Base-by-base conservation (phyloP, 2,888 invertebrate species). In the Brenthis hecate region DNA sequence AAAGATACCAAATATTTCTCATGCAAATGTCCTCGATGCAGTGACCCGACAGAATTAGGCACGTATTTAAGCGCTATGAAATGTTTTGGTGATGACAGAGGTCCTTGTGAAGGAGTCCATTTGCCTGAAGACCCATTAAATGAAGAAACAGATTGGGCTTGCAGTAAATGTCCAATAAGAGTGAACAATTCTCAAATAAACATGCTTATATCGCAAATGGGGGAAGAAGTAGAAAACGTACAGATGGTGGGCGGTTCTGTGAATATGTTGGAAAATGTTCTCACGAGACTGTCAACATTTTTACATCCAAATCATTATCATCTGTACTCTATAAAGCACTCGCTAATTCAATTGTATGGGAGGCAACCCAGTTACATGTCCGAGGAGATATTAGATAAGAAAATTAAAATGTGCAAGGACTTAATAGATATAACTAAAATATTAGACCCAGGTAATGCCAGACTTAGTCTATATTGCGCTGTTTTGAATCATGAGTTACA, bases 281-380 rank as follows among this genome's bases (percentile, higher is more conserved):
- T 96, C 11, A 94, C 94, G 60, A 95, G 96, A 75, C 86, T 97
- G 64, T 94, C 95, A 2, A 95, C 94, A 72, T 96, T 97, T 76
- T 88, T 98, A 67, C 97, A 98, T 87, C 95, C 96, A 0, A 95
- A 97, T 81, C 98, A 98, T 86, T 98, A 97, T 82, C 96, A 97
- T 77, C 93, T 96, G 74, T 97, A 96, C 78, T 95, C 96, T 0
- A 94, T 97, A 11, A 96, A 96, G 77, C 98, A 98, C 85, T 96
- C 97, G 0, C 87, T 98, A 47, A 93, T 97, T 64, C 98, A 98
- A 81, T 83, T 97, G 62, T 96, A 96, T 81, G 96, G 97, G 8
- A 94, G 95, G 73, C 95, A 96, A 72, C 88, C 93, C 55, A 95
- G 94, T 32, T 94, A 94, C 74, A 89, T 95, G 53, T 93, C 94